Conservation (phyloP, 2,888 invertebrate species). For the Malacosoma neustria region DNA sequence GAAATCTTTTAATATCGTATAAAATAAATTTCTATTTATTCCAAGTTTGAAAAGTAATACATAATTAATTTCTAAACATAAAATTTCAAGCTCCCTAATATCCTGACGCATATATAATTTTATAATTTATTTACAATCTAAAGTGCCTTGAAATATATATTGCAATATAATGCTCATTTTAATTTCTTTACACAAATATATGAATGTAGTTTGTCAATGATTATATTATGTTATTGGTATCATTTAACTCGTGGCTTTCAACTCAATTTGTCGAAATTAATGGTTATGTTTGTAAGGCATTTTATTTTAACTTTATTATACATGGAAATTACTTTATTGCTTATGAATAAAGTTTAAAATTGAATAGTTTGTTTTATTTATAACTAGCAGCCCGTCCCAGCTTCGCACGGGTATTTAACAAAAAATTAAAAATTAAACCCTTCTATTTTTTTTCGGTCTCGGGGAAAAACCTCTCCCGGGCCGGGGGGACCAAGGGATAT, state of each 20-base stretch:
- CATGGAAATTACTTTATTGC: constrained; percentile 68
- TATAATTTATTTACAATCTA: constrained; percentile 17
- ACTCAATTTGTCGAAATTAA: constrained; percentile 38
- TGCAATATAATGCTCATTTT: constrained; percentile 23
- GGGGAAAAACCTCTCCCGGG: no score
- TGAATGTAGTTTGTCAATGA: constrained; percentile 31
- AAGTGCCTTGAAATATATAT: constrained; percentile 59
- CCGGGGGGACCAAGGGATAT: no score
- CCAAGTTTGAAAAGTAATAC: no score
- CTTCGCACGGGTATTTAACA: no score
- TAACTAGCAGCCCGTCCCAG: no score
- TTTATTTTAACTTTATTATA: constrained; percentile 43
- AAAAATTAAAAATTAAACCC: no score
- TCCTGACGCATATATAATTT: no score
- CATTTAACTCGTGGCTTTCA: constrained; percentile 49
- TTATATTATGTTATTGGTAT: constrained; percentile 19
- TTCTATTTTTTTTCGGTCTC: no score
- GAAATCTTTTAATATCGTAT: neutral
- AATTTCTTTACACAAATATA: constrained; percentile 1
- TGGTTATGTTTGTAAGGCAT: constrained; percentile 8
- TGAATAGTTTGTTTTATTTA: constrained; percentile 24
- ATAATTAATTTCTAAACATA: no score
- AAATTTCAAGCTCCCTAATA: no score
- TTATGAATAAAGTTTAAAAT: constrained; percentile 69
- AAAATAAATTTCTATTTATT: no score